Conservation (phyloP, 2,888 invertebrate genomes). For the Conchocele bisecta region DNA sequence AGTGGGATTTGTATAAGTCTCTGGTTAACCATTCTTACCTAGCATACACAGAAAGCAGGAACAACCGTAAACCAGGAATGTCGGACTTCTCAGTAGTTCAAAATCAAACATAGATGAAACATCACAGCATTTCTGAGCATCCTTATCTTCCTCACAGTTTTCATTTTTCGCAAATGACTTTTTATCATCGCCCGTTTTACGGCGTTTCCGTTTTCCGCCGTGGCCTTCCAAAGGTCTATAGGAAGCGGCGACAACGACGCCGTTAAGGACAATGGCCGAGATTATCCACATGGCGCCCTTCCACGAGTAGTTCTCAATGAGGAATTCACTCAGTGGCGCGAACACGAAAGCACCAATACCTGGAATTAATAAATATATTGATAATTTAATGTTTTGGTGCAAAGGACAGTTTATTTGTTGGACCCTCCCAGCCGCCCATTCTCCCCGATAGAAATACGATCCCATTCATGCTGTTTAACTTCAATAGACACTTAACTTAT, state of each 20-base stretch:
- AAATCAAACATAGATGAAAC: constrained; percentile 87
- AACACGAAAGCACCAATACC: constrained; percentile 95
- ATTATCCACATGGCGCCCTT: constrained; percentile 89
- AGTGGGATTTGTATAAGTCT: no score
- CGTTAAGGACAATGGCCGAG: constrained; percentile 91
- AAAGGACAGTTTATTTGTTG: no score
- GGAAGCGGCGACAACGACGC: constrained; percentile 89
- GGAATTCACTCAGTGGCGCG: constrained; percentile 89
- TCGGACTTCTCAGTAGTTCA: constrained; percentile 91
- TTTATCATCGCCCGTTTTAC: background rate
- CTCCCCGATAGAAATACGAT: no score
- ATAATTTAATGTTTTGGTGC: no score
- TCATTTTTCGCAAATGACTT: background rate
- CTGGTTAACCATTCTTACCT: no score
- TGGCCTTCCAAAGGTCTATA: constrained; percentile 89
- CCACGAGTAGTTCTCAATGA: constrained; percentile 89
- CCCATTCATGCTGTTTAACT: no score
- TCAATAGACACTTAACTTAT: no score
- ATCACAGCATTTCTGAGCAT: constrained; percentile 26
- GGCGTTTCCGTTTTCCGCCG: background rate
- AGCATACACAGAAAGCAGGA: constrained; percentile 79
- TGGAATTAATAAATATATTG: no score
- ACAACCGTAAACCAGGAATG: constrained; percentile 85
- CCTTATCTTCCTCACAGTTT: constrained; percentile 2
- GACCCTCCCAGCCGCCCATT: no score